Base-by-base conservation (phyloP, 2,797 vertebrate species). In the Hirundo rustica region DNA sequence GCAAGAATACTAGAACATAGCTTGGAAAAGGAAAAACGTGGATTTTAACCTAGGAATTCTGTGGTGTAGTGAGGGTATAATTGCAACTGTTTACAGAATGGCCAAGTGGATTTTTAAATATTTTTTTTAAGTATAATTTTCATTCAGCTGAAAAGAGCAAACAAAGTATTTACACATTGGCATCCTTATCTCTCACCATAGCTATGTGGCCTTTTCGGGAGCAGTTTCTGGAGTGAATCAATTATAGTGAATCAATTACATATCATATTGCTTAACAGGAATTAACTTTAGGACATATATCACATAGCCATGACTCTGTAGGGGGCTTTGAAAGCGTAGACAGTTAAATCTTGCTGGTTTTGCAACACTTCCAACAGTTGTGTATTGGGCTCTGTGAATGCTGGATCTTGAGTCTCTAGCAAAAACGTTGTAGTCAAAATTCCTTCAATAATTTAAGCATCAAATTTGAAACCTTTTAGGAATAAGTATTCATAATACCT, bases 401-500 rank as follows among this genome's bases (percentile, higher is more conserved):
- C 21, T 71, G 34, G 23, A 22, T 42, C 30, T 85, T 58, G 19
- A 6, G 11, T 60, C 7, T 40, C 10, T 22, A 13, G 6, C 20
- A 67, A 55, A 83, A 65, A 55, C 26, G 26, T 26, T 14, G 21
- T 22, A 15, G 57, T 20, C 14, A 82, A 53, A 74, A 61, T 20
- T 78, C 27, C 36, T 54, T 61, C 20, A 15, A 1, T 6, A 54
- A 8, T 54, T 27, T 47, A 14, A 61, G 26, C 6, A 26, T 10
- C 0, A 0, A 30, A 53, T 47, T 10, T 45, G 7, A 48, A 77
- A 66, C 13, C 40, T 50, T 54, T 65, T 18, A 73, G 21, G 40
- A 26, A 82, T 38, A 19, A 5, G 1, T 61, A 38, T 58, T 75
- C 19, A 12, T 38, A 57, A 38, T 21, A 70, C 10, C 21, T 12